Conservation (phyloP, 2,888 invertebrate genomes). For the Psylliodes chrysocephalus region DNA sequence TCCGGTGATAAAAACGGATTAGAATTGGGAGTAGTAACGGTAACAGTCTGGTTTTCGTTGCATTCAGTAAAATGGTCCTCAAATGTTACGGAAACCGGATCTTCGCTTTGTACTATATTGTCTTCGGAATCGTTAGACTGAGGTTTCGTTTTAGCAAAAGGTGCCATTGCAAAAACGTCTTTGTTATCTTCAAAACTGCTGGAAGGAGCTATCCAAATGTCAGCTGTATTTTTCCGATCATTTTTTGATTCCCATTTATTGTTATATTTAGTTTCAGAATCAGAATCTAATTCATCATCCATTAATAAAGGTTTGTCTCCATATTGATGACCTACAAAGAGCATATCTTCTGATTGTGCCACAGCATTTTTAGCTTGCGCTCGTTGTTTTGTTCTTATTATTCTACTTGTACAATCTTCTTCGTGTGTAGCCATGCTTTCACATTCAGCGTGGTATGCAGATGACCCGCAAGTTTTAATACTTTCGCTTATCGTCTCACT, state of each 20-base stretch:
- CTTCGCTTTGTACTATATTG: not conserved
- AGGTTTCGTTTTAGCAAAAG: conserved; percentile 65
- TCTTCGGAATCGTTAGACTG: conserved; percentile 36
- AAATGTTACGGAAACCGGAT: conserved; percentile 8
- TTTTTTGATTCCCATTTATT: conserved; percentile 41
- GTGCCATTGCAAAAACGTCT: conserved; percentile 78
- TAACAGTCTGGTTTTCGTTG: conserved; percentile 18
- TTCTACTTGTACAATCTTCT: conserved; percentile 68
- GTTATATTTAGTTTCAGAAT: conserved; percentile 63
- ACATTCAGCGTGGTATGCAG: conserved; percentile 78
- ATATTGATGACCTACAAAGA: conserved; percentile 79
- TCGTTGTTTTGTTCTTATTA: conserved; percentile 65
- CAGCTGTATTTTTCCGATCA: conserved; percentile 52
- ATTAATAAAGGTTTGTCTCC: conserved; percentile 79
- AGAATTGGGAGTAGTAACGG: conserved; percentile 41
- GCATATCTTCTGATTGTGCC: conserved; percentile 64
- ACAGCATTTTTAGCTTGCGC: conserved; percentile 62
- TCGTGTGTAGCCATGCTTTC: conserved; percentile 74
- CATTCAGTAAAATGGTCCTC: conserved; percentile 21
- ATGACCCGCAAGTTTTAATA: conserved; percentile 74
- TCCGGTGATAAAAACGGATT: conserved; percentile 59
- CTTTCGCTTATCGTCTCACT: conserved; percentile 71
- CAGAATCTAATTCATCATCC: conserved; percentile 81
- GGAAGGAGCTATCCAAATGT: conserved; percentile 59
- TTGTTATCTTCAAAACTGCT: conserved; percentile 63